Evolutionary conservation across 2,888 invertebrate genomes (phyloP).

Genomic region (Sphaerophoria rueppellii): DNA sequence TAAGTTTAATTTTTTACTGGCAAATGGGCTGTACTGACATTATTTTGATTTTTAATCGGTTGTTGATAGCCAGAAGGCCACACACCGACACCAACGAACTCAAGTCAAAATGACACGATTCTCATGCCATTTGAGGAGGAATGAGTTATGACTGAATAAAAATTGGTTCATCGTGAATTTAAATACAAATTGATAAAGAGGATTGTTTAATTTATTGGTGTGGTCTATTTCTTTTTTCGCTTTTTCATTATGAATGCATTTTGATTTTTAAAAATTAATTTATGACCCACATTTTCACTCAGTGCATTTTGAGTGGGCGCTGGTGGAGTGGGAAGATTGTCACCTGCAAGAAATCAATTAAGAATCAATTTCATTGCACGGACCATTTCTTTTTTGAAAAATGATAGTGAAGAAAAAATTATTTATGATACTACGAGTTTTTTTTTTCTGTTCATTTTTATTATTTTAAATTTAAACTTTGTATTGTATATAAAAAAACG

Average conservation of each 20-base stretch:
- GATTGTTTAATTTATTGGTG: slow-evolving; percentile 3
- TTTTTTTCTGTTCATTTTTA: no score
- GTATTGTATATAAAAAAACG: no score
- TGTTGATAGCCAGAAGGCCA: no score
- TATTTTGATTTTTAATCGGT: background rate
- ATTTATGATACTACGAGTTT: no score
- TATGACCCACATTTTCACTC: no score
- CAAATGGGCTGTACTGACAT: slow-evolving; percentile 5
- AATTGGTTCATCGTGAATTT: background rate
- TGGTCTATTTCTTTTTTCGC: background rate
- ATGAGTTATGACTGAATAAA: slow-evolving; percentile 22
- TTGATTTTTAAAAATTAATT: background rate
- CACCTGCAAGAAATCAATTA: background rate
- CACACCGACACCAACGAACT: background rate
- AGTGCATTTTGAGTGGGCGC: background rate
- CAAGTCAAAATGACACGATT: background rate
- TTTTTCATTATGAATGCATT: background rate
- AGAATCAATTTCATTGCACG: background rate
- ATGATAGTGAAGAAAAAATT: no score
- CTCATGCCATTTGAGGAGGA: background rate
- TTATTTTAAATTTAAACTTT: no score
- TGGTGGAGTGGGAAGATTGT: background rate
- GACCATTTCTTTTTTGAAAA: no score
- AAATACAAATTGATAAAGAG: slow-evolving; percentile 7
- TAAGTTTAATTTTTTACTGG: background rate